A percentile compares a stretch with the other conserved stretches of the same genome.
phyloP scores from a whole-genome alignment of 2,797 vertebrate species.

The Sciurus carolinensis region DNA sequence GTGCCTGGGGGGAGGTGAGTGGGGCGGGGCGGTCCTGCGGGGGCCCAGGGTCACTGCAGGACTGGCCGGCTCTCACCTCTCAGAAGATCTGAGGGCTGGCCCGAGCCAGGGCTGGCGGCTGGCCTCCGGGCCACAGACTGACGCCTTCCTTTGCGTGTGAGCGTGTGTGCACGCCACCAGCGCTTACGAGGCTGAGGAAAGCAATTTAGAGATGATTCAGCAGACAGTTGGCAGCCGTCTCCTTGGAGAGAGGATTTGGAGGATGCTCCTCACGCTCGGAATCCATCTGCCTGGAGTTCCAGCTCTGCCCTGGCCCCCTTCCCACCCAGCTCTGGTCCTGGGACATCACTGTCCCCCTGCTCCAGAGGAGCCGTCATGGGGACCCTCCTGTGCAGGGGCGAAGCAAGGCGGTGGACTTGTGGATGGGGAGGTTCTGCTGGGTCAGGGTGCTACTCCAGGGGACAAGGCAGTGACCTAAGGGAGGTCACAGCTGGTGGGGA shows the following conservation, averaged over 20 bases:
- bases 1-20: background rate
- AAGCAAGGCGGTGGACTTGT: accelerated
- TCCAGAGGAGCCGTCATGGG: accelerated
- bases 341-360: background rate
- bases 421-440: accelerated
- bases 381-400: accelerated
- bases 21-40: background rate
- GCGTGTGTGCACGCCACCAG: background rate
- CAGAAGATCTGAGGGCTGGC: accelerated
- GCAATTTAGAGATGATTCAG: slow-evolving; percentile 69
- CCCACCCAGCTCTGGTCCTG: no score
- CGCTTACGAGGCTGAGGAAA: background rate
- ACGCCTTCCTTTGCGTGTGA: background rate
- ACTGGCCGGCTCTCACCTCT: background rate
- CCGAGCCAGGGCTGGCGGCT: accelerated
- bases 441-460: background rate
- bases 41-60: accelerated
- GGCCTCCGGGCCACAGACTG: no score
- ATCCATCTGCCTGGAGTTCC: background rate
- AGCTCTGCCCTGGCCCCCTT: background rate
- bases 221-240: background rate
- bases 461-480: background rate
- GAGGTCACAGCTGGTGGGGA: background rate
- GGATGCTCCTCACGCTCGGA: background rate
- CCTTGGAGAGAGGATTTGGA: background rate